A percentile compares a stretch with the other conserved stretches of the same genome.
These are phyloP conservation scores for Antheraea pernyi DNA, from an alignment of 1,140 invertebrate species.

Conservation along the genomic window DNA sequence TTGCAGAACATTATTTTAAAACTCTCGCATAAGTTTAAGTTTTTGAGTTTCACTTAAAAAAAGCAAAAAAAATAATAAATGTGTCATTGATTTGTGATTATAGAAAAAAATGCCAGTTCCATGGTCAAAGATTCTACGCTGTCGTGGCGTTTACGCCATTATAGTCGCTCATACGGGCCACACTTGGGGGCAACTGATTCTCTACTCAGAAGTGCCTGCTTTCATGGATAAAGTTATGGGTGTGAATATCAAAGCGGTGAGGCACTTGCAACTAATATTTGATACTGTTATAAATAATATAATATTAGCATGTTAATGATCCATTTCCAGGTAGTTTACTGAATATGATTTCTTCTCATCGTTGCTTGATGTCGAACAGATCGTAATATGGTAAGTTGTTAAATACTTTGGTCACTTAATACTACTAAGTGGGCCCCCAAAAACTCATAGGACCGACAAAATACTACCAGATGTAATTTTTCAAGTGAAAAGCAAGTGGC, in stretches of 20 bases:
- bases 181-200: constrained; percentile 93
- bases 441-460: too few relatives aligned
- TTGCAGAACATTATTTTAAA: too few relatives aligned
- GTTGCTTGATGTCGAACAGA: neutral
- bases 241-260: constrained; percentile 86
- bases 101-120: constrained; percentile 80
- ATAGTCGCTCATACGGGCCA: constrained; percentile 89
- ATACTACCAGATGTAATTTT: too few relatives aligned
- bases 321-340: neutral
- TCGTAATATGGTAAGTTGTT: neutral
- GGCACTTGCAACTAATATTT: neutral
- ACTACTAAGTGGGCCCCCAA: too few relatives aligned
- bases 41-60: too few relatives aligned
- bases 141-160: constrained; percentile 89
- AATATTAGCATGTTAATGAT: neutral
- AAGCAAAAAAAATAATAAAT: too few relatives aligned
- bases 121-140: constrained; percentile 86
- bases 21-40: too few relatives aligned
- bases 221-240: constrained; percentile 91
- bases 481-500: too few relatives aligned
- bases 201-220: constrained; percentile 91
- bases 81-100: constrained; percentile 22
- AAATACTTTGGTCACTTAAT: neutral
- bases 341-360: neutral
- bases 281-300: neutral